Base-by-base conservation (phyloP, 2,797 vertebrate species). In the Fistularia commersonii region DNA sequence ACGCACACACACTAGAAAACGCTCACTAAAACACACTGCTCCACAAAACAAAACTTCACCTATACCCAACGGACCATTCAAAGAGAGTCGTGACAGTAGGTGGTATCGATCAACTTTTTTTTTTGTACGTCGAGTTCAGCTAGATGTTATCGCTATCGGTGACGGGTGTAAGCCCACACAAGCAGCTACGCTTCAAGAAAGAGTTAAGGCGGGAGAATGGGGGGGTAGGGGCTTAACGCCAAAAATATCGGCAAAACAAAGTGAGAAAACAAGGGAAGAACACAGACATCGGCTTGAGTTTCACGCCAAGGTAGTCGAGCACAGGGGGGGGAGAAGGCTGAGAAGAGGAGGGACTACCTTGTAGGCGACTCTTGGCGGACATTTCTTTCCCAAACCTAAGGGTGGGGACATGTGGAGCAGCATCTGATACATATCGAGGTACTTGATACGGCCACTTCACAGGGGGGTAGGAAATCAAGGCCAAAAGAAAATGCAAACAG, bases 361-460 rank as follows among this genome's bases (percentile, higher is more conserved):
- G 92, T 98, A 98, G 77, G 97, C 96, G 89, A 99, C 89, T 77
- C 97, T 93, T 86, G 95, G 94, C 31, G 97, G 97, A 87, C 97
- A 99, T 91, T 96, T 96, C 95, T 99, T 98, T 89, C 97, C 97
- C 88, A 99, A 94, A 92, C 97, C 97, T 91, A 99, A 93, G 83
- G 97, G 97, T 81, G 97, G 97, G 91, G 93, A 95, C 95, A 99
- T 98, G 93, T 98, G 97, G 88, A 95, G 94, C 92, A 98, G 93
- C 95, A 98, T 98, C 94, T 98, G 94, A 92, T 98, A 99, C 97
- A 99, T 99, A 92, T 98, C 94, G 88, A 88, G 93, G 94, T 98
- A 96, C 92, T 95, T 97, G 94, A 98, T 96, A 91, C 94, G 95
- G 88, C 96, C 97, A 87, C 97, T 99, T 89, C 75, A 85, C 72